phyloP scores from a whole-genome alignment of 2,113 vertebrate species.

The Amphilophus citrinellus region DNA sequence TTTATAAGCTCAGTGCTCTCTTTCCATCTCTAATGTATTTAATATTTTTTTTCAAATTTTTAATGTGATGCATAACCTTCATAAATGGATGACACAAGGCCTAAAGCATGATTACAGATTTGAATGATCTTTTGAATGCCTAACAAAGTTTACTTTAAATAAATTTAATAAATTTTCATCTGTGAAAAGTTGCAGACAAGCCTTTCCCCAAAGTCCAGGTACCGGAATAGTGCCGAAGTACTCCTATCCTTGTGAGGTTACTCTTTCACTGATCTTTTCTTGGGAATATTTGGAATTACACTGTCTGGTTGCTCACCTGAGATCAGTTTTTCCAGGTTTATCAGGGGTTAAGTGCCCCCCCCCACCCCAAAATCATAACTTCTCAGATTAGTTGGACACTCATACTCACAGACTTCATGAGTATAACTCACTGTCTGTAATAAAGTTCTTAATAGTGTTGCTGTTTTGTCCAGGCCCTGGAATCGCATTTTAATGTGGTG shows the following conservation, averaged over 20 bases:
- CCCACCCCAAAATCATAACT: background rate
- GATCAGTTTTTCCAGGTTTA: background rate
- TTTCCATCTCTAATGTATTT: background rate
- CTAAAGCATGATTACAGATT: background rate
- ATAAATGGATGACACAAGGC: background rate
- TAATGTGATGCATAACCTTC: background rate
- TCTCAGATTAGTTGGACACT: background rate
- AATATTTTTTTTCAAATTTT: background rate
- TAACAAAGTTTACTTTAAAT: slow-evolving; percentile 8
- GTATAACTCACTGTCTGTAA: background rate
- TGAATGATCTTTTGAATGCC: background rate
- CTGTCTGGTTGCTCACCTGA: background rate
- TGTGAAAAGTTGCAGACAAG: background rate
- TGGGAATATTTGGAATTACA: background rate
- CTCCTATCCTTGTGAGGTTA: background rate
- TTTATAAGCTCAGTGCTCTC: slow-evolving; percentile 11
- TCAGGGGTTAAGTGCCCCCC: background rate
- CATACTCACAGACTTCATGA: background rate
- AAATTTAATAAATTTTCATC: background rate
- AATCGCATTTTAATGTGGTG: background rate
- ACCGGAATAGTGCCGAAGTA: no score
- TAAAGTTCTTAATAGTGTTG: background rate
- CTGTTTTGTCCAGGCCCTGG: background rate
- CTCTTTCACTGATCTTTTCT: background rate
- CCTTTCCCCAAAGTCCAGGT: no score